A percentile compares a stretch with the other conserved stretches of the same genome.
Evolutionary conservation across 2,888 invertebrate genomes (phyloP).

Genomic region (Luffia ferchaultella): DNA sequence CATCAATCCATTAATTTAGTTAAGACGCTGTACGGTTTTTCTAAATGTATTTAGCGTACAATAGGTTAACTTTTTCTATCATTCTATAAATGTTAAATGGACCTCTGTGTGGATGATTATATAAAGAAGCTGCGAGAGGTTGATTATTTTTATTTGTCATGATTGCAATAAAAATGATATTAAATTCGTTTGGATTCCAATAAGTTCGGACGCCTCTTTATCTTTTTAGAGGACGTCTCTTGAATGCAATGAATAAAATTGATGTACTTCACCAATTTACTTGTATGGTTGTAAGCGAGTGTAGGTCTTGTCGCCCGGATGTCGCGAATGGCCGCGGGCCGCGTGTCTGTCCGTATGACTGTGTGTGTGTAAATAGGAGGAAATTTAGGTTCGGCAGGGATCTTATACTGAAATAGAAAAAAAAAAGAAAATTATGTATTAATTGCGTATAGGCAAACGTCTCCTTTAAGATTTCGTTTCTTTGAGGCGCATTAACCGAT

Average conservation of each 20-base stretch:
- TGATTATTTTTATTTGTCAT: no score
- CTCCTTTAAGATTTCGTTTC: conserved; percentile 45
- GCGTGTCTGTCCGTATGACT: conserved; percentile 17
- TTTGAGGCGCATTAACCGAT: conserved; percentile 44
- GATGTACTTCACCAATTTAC: conserved; percentile 18
- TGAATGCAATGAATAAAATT: neutral
- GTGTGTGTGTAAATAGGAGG: conserved; percentile 41
- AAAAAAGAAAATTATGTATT: conserved; percentile 25
- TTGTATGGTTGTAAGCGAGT: conserved; percentile 16
- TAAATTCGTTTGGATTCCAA: no score
- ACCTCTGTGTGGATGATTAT: neutral
- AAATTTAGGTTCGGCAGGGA: conserved; percentile 62
- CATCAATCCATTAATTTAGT: no score
- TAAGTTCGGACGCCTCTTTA: no score
- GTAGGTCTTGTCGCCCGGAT: conserved; percentile 9
- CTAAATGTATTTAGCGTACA: neutral
- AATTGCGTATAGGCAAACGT: conserved; percentile 16
- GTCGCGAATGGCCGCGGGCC: conserved; percentile 17
- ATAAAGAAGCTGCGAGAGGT: no score
- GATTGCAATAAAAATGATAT: no score
- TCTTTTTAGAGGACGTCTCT: no score
- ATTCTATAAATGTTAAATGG: neutral
- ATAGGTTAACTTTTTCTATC: neutral
- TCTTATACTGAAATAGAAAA: conserved; percentile 12
- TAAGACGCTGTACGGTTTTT: neutral